Base-by-base conservation (phyloP, 2,888 invertebrate genomes). In the Macaria liturata region DNA sequence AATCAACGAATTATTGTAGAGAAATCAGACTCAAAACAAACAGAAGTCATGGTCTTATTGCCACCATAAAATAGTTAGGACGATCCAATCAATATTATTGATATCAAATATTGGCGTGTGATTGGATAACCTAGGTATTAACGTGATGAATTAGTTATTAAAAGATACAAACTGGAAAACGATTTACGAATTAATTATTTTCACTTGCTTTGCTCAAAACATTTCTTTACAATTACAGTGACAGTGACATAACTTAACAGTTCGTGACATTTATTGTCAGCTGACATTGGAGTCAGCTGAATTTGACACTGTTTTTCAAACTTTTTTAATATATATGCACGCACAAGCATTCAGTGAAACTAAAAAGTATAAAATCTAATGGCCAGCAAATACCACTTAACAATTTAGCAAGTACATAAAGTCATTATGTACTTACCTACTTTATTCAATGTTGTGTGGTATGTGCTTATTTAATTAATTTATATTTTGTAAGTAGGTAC, bases 11-110 rank as follows among this genome's bases (percentile, higher is more conserved):
- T 2, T 74, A 73, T 50, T 69, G 62, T 56, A 69, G 55, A 58
- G 74, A 72, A 68, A 70, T 69, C 65, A 64, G 66, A 86, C 78
- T 30, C 84, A 87, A 85, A 89, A 90, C 85, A 89, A 88, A 87
- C 84, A 81, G 71, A 76, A 84, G 76, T 84, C 87, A 86, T 84
- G 69, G 71, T 81, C 70, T 64, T 72, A 51, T 8, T 55, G 42
- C 49, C 9, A 42, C 40, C 43, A 32, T 46, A 44, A 9, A 32
- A 32, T 32, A 43, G 20, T 2, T 9, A 30, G 37, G 30, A 46
- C 32, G 9, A 4, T n/a, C 42, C 20, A 1, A 30, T n/a, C 9
- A 1, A 42, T 46, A 2, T 49, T 46, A 49, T n/a, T 57, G 46
- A 37, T 44, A n/a, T 20, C 5, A 54, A 46, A 49, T 44, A 43